phyloP scores from a whole-genome alignment of 2,113 vertebrate species.

The Callionymus lyra region DNA sequence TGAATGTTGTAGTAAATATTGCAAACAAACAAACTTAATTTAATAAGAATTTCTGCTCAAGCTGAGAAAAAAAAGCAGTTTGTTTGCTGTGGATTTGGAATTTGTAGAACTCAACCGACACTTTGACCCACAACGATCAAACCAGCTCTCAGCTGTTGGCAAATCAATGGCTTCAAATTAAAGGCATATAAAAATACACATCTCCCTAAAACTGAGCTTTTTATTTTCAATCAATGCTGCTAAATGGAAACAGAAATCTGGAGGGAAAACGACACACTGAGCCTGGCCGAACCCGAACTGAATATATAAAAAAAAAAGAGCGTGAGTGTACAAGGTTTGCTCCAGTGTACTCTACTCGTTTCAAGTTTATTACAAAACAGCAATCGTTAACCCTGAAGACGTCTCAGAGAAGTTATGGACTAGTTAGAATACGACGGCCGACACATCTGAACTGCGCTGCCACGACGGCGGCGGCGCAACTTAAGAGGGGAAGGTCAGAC shows the following conservation, averaged over 20 bases:
- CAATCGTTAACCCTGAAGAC: conserved; percentile 48
- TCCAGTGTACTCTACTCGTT: conserved; percentile 66
- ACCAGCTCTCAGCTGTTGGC: too few relatives aligned
- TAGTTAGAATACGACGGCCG: conserved; percentile 39
- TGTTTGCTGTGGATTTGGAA: too few relatives aligned
- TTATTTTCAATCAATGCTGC: conserved; percentile 32
- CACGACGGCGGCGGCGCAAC: conserved; percentile 50
- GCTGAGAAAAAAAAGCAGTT: too few relatives aligned
- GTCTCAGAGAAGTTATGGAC: conserved; percentile 35
- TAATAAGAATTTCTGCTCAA: too few relatives aligned
- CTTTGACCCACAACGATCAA: too few relatives aligned
- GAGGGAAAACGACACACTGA: too few relatives aligned
- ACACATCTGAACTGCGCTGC: conserved; percentile 20
- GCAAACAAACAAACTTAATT: too few relatives aligned
- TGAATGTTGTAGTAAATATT: too few relatives aligned
- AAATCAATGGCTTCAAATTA: conserved; percentile 31
- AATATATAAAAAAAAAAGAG: conserved; percentile 24
- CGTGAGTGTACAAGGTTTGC: conserved; percentile 48
- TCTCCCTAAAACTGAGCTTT: conserved; percentile 23
- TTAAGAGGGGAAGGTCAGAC: conserved; percentile 46
- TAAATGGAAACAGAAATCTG: too few relatives aligned
- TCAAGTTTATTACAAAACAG: conserved; percentile 62
- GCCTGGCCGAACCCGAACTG: too few relatives aligned
- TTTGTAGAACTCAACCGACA: too few relatives aligned
- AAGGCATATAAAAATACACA: conserved; percentile 28